Evolutionary conservation across 2,888 invertebrate genomes (phyloP).

Genomic region (Epirrhoe tristata): DNA sequence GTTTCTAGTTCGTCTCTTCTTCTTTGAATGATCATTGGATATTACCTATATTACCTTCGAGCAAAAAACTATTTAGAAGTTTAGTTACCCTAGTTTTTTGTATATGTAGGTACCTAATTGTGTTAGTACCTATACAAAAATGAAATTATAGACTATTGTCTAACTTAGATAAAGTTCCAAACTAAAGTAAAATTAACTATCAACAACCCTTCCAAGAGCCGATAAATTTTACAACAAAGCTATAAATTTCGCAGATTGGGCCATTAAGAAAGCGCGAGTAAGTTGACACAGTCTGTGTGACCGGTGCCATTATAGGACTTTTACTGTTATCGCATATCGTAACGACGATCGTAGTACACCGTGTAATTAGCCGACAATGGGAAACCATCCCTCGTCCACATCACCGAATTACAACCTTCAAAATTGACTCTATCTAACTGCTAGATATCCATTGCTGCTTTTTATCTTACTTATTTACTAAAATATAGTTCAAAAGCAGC

Average conservation of each 20-base stretch:
- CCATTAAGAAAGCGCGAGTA: slow-evolving; percentile 73
- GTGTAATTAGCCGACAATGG: slow-evolving; percentile 77
- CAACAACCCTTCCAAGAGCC: slow-evolving; percentile 50
- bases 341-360: slow-evolving; percentile 64
- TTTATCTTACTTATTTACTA: background rate
- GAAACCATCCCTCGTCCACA: slow-evolving; percentile 59
- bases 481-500: slow-evolving; percentile 30
- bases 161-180: background rate
- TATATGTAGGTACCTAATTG: too few relatives aligned
- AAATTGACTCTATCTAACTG: slow-evolving; percentile 15
- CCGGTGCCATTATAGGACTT: slow-evolving; percentile 72
- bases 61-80: too few relatives aligned
- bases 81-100: too few relatives aligned
- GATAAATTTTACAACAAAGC: slow-evolving; percentile 56
- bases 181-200: slow-evolving; percentile 15
- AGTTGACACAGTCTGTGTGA: slow-evolving; percentile 73
- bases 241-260: slow-evolving; percentile 61
- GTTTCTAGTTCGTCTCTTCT: slow-evolving; percentile 22
- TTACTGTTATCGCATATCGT: slow-evolving; percentile 82
- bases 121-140: background rate
- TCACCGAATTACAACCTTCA: slow-evolving; percentile 16
- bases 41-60: too few relatives aligned
- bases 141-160: background rate
- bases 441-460: slow-evolving; percentile 42
- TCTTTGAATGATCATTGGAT: background rate